Evolutionary conservation across 2,888 invertebrate species (phyloP).

Genomic region (Eugnorisma glareosa): DNA sequence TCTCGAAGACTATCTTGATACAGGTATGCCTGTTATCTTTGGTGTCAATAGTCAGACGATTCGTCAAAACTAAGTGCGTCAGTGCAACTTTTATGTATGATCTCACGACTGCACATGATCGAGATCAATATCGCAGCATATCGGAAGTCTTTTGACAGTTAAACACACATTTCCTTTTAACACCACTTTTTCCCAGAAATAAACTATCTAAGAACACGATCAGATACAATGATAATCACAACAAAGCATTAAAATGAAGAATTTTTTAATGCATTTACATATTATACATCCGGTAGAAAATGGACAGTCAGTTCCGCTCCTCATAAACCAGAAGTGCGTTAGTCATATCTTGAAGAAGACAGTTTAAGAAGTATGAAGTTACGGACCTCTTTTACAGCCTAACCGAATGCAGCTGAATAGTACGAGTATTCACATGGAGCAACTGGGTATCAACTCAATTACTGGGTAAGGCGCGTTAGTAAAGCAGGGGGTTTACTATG

Average conservation of each 20-base stretch:
- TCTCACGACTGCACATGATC: slow-evolving; percentile 39
- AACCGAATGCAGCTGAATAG: not conserved
- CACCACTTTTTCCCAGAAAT: slow-evolving; percentile 19
- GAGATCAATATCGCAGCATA: slow-evolving; percentile 27
- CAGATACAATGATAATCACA: not conserved
- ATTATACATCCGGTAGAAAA: too few species aligned
- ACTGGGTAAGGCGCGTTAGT: not conserved
- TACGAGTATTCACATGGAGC: not conserved
- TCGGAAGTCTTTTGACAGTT: slow-evolving; percentile 26
- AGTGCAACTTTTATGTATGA: slow-evolving; percentile 37
- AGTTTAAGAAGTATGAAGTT: not conserved
- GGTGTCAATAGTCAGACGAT: slow-evolving; percentile 22
- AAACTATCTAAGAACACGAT: not conserved
- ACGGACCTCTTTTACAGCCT: not conserved
- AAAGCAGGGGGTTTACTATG: too few species aligned
- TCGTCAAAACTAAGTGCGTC: not conserved
- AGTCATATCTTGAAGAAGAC: not conserved
- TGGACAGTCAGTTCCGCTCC: not conserved
- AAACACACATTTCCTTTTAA: slow-evolving; percentile 17
- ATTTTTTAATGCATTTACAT: too few species aligned
- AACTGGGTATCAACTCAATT: not conserved
- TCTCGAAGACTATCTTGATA: slow-evolving; percentile 13
- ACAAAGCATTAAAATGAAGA: not conserved
- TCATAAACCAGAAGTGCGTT: not conserved
- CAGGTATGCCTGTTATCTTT: slow-evolving; percentile 33